Base-by-base conservation (phyloP, 2,113 vertebrate species). In the Tragulus kanchil region DNA sequence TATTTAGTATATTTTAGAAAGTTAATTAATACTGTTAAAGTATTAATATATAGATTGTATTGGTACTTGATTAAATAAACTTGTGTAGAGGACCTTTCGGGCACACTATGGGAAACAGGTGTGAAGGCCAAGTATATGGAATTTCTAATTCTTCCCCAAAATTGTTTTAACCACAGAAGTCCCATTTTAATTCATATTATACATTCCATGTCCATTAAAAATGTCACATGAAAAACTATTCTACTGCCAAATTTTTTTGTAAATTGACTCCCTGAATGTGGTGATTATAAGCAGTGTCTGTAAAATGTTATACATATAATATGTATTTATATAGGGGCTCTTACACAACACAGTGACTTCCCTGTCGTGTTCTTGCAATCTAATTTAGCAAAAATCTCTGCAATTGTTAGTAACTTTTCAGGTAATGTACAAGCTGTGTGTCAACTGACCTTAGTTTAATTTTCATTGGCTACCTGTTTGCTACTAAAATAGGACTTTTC, bases 401-500 rank as follows among this genome's bases (percentile, higher is more conserved):
- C 12, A 50, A 58, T 28, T 96, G 52, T 56, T 86, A 93, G 83
- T 94, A 50, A 91, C 58, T 94, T 89, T 93, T 81, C 78, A 67
- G 67, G 52, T 82, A 90, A 95, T 86, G 65, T 90, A 54, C 6
- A 89, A 83, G 73, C 42, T 87, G 48, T 65, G 48, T 91, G 86
- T 85, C 50, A 67, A 77, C 50, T 78, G 19, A 11, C 42, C 36
- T 84, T 98, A 98, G 94, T 95, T 97, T 93, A 77, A 91, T 93
- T 97, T 97, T 96, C 90, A 98, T 96, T 97, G 98, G 95, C 97
- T 97, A 95, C 89, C 90, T 85, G 23, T 98, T 81, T 61, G 50
- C 98, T 77, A 64, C 95, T 96, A 98, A 94, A 97, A 96, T 97
- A 93, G 95, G 4, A 96, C 98, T 97, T 98, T 95, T 92, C 94